Conservation (phyloP, 2,113 vertebrate genomes). For the Antechinus flavipes region DNA sequence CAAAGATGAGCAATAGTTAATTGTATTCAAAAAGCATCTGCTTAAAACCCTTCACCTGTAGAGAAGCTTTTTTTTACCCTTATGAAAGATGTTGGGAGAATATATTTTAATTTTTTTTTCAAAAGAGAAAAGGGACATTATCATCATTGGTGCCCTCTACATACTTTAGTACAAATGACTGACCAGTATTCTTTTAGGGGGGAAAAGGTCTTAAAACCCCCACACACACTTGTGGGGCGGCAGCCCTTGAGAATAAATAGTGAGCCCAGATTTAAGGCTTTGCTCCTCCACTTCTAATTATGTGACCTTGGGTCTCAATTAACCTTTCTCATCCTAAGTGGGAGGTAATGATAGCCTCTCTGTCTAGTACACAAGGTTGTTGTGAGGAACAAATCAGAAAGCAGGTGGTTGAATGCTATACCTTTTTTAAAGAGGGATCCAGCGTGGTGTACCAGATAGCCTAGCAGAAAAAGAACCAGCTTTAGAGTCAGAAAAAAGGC, state of each 20-base stretch:
- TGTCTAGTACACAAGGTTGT: background rate
- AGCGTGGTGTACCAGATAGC: background rate
- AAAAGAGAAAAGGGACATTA: conserved; percentile 8
- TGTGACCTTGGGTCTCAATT: background rate
- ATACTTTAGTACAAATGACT: background rate
- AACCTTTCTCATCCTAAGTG: background rate
- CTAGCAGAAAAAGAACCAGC: background rate
- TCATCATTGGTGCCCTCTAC: background rate
- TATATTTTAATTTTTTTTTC: conserved; percentile 29
- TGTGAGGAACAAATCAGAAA: background rate
- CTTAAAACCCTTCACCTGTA: background rate
- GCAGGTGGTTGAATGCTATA: background rate
- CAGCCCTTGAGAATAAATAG: background rate
- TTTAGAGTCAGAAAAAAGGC: background rate
- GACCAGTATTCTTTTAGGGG: background rate
- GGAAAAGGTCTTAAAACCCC: background rate
- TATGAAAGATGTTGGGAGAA: background rate
- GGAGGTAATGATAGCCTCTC: background rate
- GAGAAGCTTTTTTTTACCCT: background rate
- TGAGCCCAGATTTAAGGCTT: background rate
- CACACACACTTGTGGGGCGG: background rate
- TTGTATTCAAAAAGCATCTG: conserved; percentile 20
- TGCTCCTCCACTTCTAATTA: background rate
- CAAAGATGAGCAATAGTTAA: conserved; percentile 1
- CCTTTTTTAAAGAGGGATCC: background rate